phyloP scores from a whole-genome alignment of 2,888 invertebrate genomes.

The Tanypteryx hageni region DNA sequence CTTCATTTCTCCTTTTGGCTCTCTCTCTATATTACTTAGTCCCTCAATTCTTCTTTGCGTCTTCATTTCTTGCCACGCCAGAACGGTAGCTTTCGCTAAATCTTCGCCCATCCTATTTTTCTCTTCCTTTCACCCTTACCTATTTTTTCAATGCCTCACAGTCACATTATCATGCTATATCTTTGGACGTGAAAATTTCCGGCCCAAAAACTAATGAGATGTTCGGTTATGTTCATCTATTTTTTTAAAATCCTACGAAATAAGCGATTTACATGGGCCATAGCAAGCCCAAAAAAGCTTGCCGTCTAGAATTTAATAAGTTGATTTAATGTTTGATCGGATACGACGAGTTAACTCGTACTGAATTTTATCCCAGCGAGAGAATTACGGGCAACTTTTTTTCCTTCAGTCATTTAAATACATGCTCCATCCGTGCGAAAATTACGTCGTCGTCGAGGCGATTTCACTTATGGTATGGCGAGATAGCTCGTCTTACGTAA shows the following conservation, averaged over 20 bases:
- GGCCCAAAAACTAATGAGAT: not conserved
- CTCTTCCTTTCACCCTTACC: not conserved
- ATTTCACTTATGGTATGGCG: no score
- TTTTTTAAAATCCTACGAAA: constrained; percentile 19
- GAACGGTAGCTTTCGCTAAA: no score
- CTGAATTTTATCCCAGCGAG: no score
- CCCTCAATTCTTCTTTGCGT: not conserved
- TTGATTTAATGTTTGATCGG: no score
- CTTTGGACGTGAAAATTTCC: constrained; percentile 8
- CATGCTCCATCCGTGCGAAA: no score
- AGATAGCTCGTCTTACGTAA: no score
- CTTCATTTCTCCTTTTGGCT: not conserved
- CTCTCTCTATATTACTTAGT: not conserved
- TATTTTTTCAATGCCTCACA: not conserved
- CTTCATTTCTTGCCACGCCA: not conserved
- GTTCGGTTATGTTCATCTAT: not conserved
- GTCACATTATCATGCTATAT: not conserved
- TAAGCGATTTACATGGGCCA: not conserved
- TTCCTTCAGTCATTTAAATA: no score
- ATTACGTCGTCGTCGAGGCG: no score
- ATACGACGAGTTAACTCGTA: no score
- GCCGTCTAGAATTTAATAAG: not conserved
- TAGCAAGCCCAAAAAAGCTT: not conserved
- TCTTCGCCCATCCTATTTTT: not conserved
- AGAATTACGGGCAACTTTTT: no score